Percentiles rank a stretch among this genome's conserved stretches.
These are phyloP conservation scores for Helicorthomorpha holstii DNA, from an alignment of 1,140 invertebrate species.

Conservation along the genomic window DNA sequence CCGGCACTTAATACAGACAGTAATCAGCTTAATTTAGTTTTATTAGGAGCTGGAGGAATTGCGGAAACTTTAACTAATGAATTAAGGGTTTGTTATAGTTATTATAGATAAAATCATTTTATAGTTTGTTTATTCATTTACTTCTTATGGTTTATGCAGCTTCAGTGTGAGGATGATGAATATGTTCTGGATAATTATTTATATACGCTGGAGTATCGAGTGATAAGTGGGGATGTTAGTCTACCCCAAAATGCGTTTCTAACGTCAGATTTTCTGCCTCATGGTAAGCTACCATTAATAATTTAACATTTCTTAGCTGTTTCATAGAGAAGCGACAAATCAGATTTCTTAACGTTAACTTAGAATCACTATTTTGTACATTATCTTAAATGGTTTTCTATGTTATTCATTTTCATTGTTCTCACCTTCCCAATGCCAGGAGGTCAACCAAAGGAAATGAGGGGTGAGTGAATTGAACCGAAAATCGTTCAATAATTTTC, in stretches of 20 bases:
- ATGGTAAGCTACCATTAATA: slow-evolving; percentile 38
- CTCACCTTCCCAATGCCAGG: no score
- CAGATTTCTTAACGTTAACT: no score
- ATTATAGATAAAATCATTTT: background rate
- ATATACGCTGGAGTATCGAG: slow-evolving; percentile 65
- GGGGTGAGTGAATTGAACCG: no score
- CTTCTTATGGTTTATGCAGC: slow-evolving; percentile 23
- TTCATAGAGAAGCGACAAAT: no score
- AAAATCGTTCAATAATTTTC: no score
- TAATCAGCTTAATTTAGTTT: slow-evolving; percentile 49
- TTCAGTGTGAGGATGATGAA: slow-evolving; percentile 58
- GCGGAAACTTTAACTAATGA: slow-evolving; percentile 59
- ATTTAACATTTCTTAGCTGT: no score
- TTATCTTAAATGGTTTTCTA: no score
- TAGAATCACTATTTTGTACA: no score
- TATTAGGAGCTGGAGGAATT: slow-evolving; percentile 56
- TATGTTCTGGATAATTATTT: slow-evolving; percentile 66
- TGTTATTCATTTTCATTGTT: no score
- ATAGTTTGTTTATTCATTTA: background rate
- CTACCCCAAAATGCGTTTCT: slow-evolving; percentile 56
- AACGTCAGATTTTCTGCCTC: slow-evolving; percentile 55
- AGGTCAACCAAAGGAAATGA: no score
- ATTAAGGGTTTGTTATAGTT: slow-evolving; percentile 37
- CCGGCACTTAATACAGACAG: slow-evolving; percentile 45
- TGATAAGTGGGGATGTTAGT: slow-evolving; percentile 69